Percentiles rank a stretch among this genome's conserved stretches.
phyloP scores from a whole-genome alignment of 1,140 invertebrate species.

The Pristionchus pacificus region DNA sequence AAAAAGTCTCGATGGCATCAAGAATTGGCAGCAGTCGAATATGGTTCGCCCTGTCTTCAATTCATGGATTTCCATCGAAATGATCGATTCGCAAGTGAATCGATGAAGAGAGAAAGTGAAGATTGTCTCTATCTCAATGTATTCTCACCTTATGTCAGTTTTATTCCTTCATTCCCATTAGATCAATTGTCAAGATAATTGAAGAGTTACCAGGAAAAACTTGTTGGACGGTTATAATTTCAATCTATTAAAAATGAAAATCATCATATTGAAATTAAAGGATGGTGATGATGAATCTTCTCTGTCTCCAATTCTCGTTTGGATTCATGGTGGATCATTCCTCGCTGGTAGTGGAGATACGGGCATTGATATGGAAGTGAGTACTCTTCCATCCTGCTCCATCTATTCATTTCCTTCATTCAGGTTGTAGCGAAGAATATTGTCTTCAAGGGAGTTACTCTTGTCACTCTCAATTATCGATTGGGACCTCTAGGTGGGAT shows the following conservation, averaged over 20 bases:
- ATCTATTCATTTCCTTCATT: not conserved
- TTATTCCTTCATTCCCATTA: constrained; percentile 29
- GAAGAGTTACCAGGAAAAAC: too few relatives aligned
- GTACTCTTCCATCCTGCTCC: not conserved
- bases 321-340: constrained; percentile 95
- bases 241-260: too few relatives aligned
- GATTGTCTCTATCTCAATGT: constrained; percentile 94
- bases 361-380: constrained; percentile 47
- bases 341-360: constrained; percentile 75
- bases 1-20: constrained; percentile 53
- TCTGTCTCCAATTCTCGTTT: constrained; percentile 86
- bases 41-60: constrained; percentile 53
- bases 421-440: constrained; percentile 43
- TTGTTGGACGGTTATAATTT: too few relatives aligned
- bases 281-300: constrained; percentile 65
- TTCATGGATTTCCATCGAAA: constrained; percentile 57
- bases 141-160: constrained; percentile 65
- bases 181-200: too few relatives aligned
- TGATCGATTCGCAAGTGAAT: constrained; percentile 44
- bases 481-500: constrained; percentile 74
- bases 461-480: constrained; percentile 94
- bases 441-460: constrained; percentile 80
- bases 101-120: constrained; percentile 67
- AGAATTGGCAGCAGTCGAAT: constrained; percentile 51
- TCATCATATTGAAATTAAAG: too few relatives aligned